A percentile compares a stretch with the other conserved stretches of the same genome.
Evolutionary conservation across 2,888 invertebrate genomes (phyloP).

Genomic region (Callinectes sapidus): DNA sequence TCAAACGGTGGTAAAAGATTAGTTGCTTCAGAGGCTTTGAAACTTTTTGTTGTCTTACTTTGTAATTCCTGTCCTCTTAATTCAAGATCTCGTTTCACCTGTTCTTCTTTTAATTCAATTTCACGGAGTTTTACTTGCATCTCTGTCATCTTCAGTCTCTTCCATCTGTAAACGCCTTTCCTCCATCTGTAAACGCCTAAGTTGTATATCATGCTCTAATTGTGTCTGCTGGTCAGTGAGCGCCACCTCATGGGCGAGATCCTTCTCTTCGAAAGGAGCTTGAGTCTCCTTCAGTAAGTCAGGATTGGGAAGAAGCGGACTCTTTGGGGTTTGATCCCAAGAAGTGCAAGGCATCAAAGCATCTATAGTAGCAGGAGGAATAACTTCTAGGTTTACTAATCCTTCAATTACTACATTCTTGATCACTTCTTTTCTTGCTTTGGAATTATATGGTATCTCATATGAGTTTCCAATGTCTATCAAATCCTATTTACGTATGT

Average conservation of each 20-base stretch:
- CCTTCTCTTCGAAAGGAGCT: neutral
- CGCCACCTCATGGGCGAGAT: neutral
- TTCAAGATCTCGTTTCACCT: neutral
- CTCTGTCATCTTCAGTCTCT: no score
- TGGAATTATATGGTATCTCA: neutral
- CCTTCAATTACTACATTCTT: neutral
- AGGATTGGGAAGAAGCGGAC: neutral
- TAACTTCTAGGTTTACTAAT: neutral
- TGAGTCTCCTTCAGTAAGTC: neutral
- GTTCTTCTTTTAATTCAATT: neutral
- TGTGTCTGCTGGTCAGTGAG: neutral
- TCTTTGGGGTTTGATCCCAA: neutral
- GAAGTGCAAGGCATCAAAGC: neutral
- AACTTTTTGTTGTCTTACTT: neutral
- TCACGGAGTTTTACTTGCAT: neutral
- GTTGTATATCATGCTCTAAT: conserved; percentile 23
- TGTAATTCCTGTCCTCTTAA: neutral
- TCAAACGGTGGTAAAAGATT: neutral
- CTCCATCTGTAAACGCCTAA: neutral
- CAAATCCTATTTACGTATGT: neutral
- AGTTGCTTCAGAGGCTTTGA: conserved; percentile 32
- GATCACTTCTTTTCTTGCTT: neutral
- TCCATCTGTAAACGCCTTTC: no score
- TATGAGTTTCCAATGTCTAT: neutral
- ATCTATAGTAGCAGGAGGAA: neutral